Evolutionary conservation across 2,888 invertebrate species (phyloP).

Genomic region (Drosophila prostipennis): DNA sequence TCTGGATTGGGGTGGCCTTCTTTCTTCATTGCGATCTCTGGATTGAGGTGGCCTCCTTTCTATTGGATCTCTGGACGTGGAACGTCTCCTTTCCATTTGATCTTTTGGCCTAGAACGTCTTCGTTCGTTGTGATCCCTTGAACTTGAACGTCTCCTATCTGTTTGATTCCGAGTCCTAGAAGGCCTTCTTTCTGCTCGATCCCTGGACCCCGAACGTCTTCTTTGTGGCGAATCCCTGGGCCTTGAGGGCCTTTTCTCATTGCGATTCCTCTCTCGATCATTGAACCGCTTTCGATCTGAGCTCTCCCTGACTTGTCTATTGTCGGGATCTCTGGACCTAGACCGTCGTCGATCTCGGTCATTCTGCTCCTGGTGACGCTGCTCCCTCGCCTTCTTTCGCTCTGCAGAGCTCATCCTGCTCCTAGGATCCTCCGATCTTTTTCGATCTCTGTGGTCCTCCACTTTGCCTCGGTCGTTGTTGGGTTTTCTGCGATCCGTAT

Average conservation of each 20-base stretch:
- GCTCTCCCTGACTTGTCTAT: not conserved
- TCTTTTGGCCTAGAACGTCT: slow-evolving; percentile 17
- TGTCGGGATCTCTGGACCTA: slow-evolving; percentile 13
- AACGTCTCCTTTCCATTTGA: slow-evolving; percentile 4
- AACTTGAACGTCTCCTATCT: slow-evolving; percentile 3
- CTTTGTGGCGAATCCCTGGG: slow-evolving; percentile 6
- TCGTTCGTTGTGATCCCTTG: slow-evolving; percentile 26
- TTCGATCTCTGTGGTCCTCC: slow-evolving; percentile 4
- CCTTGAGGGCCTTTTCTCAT: not conserved
- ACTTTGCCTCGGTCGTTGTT: slow-evolving; percentile 2
- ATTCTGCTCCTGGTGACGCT: slow-evolving; percentile 68
- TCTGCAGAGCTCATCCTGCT: slow-evolving; percentile 55
- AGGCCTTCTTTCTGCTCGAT: not conserved
- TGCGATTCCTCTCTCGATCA: slow-evolving; percentile 4
- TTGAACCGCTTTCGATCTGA: slow-evolving; percentile 4
- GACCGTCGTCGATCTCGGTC: slow-evolving; percentile 23
- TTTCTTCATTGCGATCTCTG: slow-evolving; percentile 19
- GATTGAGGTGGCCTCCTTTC: slow-evolving; percentile 3
- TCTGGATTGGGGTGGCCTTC: too few species aligned
- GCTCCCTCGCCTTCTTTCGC: slow-evolving; percentile 65
- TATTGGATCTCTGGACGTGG: slow-evolving; percentile 15
- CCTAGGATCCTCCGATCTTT: slow-evolving; percentile 9
- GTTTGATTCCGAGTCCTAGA: slow-evolving; percentile 3
- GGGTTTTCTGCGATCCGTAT: slow-evolving; percentile 20
- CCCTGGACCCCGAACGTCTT: not conserved